These are phyloP conservation scores for Neofelis nebulosa DNA, from an alignment of 2,113 vertebrate genomes.

Conservation along the genomic window DNA sequence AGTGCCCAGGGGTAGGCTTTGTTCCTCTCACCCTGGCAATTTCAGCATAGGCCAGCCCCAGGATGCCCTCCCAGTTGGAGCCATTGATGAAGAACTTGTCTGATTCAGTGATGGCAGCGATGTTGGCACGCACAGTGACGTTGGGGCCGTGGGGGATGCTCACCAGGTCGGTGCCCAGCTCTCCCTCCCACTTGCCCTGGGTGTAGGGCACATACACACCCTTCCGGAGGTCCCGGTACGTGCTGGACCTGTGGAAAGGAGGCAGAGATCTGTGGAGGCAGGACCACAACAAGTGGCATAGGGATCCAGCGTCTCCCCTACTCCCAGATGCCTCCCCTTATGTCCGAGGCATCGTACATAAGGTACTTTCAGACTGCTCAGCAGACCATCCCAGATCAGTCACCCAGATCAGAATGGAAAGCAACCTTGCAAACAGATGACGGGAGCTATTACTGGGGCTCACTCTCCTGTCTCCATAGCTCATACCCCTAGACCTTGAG, in stretches of 20 bases:
- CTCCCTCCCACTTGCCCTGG: slow-evolving; percentile 99
- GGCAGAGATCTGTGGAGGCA: neutral
- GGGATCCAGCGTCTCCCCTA: neutral
- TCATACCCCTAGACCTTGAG: neutral
- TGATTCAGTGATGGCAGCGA: slow-evolving; percentile 96
- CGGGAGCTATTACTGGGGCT: neutral
- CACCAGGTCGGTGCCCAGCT: slow-evolving; percentile 96
- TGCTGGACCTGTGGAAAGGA: slow-evolving; percentile 89
- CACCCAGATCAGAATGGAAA: neutral
- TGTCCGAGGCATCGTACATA: neutral
- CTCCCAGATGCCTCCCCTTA: neutral
- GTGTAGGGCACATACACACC: slow-evolving; percentile 98
- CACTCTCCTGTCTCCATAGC: neutral
- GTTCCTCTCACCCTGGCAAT: slow-evolving; percentile 92
- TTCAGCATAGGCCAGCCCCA: slow-evolving; percentile 96
- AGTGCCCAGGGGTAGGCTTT: neutral
- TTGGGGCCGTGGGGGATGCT: slow-evolving; percentile 96
- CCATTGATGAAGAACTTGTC: slow-evolving; percentile 99
- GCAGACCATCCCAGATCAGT: neutral
- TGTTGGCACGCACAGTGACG: slow-evolving; percentile 95
- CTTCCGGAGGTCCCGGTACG: slow-evolving; percentile 93
- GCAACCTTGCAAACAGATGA: neutral
- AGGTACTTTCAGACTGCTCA: neutral
- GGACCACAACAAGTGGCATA: neutral
- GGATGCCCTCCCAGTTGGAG: slow-evolving; percentile 99